Evolutionary conservation across 2,113 vertebrate species (phyloP).

Genomic region (Poeciliopsis occidentalis): DNA sequence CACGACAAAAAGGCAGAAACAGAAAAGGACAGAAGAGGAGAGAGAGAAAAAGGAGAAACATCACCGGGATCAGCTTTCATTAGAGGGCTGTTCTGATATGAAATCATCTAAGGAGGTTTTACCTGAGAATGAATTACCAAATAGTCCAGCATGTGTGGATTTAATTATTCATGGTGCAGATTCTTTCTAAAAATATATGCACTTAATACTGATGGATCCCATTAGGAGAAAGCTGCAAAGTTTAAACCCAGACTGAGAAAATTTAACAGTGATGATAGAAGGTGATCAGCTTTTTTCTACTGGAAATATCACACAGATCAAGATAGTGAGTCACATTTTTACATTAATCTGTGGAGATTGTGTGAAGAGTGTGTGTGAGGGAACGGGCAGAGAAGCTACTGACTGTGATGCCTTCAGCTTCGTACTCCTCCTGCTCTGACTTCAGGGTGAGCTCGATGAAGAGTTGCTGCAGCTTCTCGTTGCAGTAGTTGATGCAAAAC

Average conservation of each 20-base stretch:
- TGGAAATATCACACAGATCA: too few species aligned
- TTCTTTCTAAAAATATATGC: neutral
- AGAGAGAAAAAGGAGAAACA: neutral
- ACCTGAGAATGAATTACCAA: neutral
- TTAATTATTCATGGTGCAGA: neutral
- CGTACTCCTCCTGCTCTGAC: constrained; percentile 97
- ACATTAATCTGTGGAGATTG: too few species aligned
- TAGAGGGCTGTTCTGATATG: neutral
- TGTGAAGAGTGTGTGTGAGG: too few species aligned
- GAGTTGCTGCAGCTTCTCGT: constrained; percentile 97
- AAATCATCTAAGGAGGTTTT: neutral
- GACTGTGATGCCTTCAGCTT: constrained; percentile 96
- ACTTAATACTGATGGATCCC: constrained; percentile 5
- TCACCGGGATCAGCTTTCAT: neutral
- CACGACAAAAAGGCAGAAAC: constrained; percentile 7
- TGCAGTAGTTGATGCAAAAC: constrained; percentile 99
- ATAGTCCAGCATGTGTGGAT: neutral
- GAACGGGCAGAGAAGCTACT: constrained; percentile 36
- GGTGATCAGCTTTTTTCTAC: neutral
- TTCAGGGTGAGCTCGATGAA: constrained; percentile 97
- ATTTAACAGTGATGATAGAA: too few species aligned
- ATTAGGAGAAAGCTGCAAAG: constrained; percentile 7
- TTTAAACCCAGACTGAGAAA: neutral
- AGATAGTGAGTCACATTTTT: too few species aligned
- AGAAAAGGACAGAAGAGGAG: neutral